Evolutionary conservation across 2,797 vertebrate genomes (phyloP).

Genomic region (Synaphobranchus kaupii): DNA sequence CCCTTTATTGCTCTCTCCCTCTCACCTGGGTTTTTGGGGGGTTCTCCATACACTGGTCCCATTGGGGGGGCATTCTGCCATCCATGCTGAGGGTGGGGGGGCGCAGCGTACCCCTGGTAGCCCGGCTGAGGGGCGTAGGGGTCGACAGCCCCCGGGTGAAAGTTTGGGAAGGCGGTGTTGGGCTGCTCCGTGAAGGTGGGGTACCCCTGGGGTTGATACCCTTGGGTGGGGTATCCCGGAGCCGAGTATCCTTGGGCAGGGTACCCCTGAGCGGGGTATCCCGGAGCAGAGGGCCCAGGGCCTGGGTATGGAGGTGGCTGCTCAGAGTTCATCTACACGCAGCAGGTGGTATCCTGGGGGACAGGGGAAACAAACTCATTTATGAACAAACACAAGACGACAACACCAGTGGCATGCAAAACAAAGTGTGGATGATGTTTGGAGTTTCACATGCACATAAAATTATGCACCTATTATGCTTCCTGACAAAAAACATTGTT

Average conservation of each 20-base stretch:
- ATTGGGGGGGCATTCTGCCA: conserved; percentile 27
- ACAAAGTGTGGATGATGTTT: not conserved
- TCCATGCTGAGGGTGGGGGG: conserved; percentile 47
- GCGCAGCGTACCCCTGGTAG: conserved; percentile 46
- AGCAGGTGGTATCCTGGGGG: not conserved
- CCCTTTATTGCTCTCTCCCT: not conserved
- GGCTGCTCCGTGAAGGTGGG: conserved; percentile 38
- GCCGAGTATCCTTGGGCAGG: conserved; percentile 39
- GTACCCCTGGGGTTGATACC: conserved; percentile 33
- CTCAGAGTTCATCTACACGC: conserved; percentile 59
- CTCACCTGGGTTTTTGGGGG: conserved; percentile 57
- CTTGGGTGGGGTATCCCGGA: conserved; percentile 4
- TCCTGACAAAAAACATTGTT: too few relatives aligned
- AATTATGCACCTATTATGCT: too few relatives aligned
- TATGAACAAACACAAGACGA: not conserved
- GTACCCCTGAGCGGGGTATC: conserved; percentile 5
- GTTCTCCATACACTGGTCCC: conserved; percentile 45
- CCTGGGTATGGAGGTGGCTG: conserved; percentile 66
- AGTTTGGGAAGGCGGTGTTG: conserved; percentile 44
- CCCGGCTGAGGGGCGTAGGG: conserved; percentile 50
- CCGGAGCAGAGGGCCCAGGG: conserved; percentile 39
- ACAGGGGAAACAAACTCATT: not conserved
- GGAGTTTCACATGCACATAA: too few relatives aligned
- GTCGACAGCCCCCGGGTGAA: conserved; percentile 36
- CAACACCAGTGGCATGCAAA: not conserved